Evolutionary conservation across 1,140 invertebrate genomes (phyloP), one percentile per base, ranked within the genome.

Genomic region (Ctenoplectra terminalis): DNA sequence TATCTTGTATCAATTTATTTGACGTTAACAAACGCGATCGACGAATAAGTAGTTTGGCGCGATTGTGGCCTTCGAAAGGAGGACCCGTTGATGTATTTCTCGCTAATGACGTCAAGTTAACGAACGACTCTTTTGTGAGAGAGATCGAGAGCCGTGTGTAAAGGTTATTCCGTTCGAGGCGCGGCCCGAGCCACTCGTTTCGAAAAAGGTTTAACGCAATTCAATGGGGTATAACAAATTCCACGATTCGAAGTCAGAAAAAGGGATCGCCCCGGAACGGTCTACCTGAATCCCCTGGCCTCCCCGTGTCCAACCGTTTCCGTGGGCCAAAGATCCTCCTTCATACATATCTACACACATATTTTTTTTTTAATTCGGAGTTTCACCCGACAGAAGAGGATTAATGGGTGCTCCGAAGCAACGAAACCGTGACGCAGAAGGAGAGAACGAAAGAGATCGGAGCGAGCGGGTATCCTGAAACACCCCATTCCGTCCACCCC

Each of bases 351-450:
- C 81, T 80, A 81, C 52, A 74, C 80, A 69, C 69, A 71, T 86
- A 74, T n/a, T 86, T 87, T 90, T 89, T 90, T 90, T 92, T 92
- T 90, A 90, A 90, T 91, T 91, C 48, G 86, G 80, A 66, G 58
- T 89, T 84, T 89, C 78, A 84, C 79, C 78, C 61, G 60, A 83
- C 76, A 78, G 81, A 79, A 79, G 60, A 83, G 77, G 82, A 83
- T 84, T 84, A 84, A 84, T 84, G 86, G 78, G 79, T 81, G 70
- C 50, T 83, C 76, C 71, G 63, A 54, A 61, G 72, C 66, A 69
- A 74, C 52, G 79, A 81, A 81, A 73, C 66, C 82, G 77, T 81
- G 77, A 80, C 56, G 77, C 77, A 67, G 43, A 34, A 60, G 46
- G 63, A 63, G 37, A 78, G 67, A 70, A 40, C 11, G 40, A 58